Base-by-base conservation (phyloP, 2,888 invertebrate genomes). In the Alentia gelatinosa region DNA sequence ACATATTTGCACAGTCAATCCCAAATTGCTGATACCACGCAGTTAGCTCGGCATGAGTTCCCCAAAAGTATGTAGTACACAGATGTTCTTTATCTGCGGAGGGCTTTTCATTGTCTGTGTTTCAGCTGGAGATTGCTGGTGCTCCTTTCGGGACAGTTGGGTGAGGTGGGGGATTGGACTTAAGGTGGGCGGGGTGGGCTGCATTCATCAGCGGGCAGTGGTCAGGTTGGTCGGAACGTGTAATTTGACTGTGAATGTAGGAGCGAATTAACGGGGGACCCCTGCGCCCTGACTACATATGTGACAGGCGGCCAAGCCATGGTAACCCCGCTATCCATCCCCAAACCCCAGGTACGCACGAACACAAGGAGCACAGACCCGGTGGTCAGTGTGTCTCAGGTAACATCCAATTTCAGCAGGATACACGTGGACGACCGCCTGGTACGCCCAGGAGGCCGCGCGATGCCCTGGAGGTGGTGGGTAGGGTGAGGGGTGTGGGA, bases 351-450 rank as follows among this genome's bases (percentile, higher is more conserved):
- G n/a, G n/a, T n/a, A n/a, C n/a, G n/a, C n/a, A 7, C 9, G 47
- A 47, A 19, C 47, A 7, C 47, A 19, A 19, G 9, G 9, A 7
- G 47, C 9, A 19, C 47, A 47, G 19, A 68, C 68, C 68, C 12
- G 68, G 4, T 12, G 68, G 30, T 30, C 30, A 68, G 30, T 19
- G 47, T 7, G 68, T 68, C 12, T 68, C 68, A 30, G 68, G 68
- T 68, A 68, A 68, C 68, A 68, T 12, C 30, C 68, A 68, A 68
- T 68, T 68, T 68, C 68, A 68, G n/a, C 68, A 68, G 68, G 68
- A 30, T 19, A 47, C 68, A 30, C 68, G 68, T 30, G 47, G 47
- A 7, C 47, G 7, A 7, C 47, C 7, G 19, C 19, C 47, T 19
- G n/a, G n/a, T n/a, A n/a, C n/a, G n/a, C n/a, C n/a, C n/a, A n/a